Evolutionary conservation across 2,888 invertebrate genomes (phyloP).

Genomic region (Brachypalpus laphriformis): DNA sequence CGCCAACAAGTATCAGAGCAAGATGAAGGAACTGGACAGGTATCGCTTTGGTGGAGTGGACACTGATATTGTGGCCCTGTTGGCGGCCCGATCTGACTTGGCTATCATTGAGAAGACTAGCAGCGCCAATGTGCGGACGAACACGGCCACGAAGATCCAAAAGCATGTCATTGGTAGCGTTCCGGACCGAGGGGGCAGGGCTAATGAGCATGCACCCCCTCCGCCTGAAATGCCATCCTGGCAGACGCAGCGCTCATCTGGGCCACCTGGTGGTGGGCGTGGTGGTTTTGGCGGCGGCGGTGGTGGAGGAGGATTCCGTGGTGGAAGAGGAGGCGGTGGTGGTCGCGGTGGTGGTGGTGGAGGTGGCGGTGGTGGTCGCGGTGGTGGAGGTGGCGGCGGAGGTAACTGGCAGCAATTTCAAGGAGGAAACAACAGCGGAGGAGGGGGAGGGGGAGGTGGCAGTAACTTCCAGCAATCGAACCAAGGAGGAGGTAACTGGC

Average conservation of each 20-base stretch:
- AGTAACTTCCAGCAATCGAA: conserved; percentile 28
- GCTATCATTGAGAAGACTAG: conserved; percentile 96
- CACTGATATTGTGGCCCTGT: conserved; percentile 89
- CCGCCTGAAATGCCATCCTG: conserved; percentile 99
- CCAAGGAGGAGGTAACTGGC: conserved; percentile 75
- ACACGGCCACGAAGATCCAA: conserved; percentile 92
- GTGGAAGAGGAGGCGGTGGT: conserved; percentile 78
- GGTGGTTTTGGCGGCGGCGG: conserved; percentile 77
- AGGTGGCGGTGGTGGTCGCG: conserved; percentile 75
- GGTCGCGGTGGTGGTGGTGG: conserved; percentile 76
- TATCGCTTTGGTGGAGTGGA: conserved; percentile 82
- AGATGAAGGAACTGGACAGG: conserved; percentile 79
- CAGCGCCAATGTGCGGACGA: conserved; percentile 91
- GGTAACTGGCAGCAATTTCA: conserved; percentile 76
- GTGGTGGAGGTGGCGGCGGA: conserved; percentile 77
- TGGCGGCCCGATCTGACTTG: conserved; percentile 93
- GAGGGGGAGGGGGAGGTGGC: conserved; percentile 37
- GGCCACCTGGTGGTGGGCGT: conserved; percentile 83
- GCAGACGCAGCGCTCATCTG: conserved; percentile 87
- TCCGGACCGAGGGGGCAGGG: conserved; percentile 96
- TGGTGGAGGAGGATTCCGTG: conserved; percentile 78
- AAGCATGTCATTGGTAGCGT: conserved; percentile 95
- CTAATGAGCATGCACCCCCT: conserved; percentile 95
- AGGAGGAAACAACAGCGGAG: conserved; percentile 62
- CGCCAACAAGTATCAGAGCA: conserved; percentile 84